Base-by-base conservation (phyloP, 2,797 vertebrate species). In the Darevskia nairensis region DNA sequence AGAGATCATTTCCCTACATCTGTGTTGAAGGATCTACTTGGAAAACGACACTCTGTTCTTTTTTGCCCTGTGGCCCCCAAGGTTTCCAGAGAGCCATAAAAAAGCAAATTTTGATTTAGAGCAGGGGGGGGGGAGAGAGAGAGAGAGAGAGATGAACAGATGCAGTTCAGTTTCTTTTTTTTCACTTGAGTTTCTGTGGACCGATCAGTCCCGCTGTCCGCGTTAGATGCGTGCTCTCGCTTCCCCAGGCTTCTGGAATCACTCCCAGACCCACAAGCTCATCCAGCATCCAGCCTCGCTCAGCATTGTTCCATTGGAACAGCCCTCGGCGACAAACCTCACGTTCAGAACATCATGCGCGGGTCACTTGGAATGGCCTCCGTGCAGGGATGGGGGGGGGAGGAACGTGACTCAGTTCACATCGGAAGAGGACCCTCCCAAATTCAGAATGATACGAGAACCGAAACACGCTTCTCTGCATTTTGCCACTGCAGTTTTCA, bases 31-130 rank as follows among this genome's bases (percentile, higher is more conserved):
- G 8, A 71, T 69, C 75, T 44, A 41, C 35, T n/a, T 84, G 82
- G 46, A 78, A 83, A 19, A n/a, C 6, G 21, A 71, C 13, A 79
- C 74, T 84, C 75, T 10, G 8, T 27, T 72, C 75, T 61, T 71
- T 83, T 79, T 69, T 78, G 46, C 46, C 75, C 17, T 10, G 19
- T 27, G 29, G 74, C 64, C 87, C 64, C 11, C 25, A 23, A 55
- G 86, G 11, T 68, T 76, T 87, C 86, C 44, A 55, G 44, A 88
- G 46, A 88, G 75, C 66, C 29, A 69, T 80, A 35, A 86, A 55
- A 32, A 66, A 71, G n/a, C 21, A 41, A 44, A 55, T 32, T n/a
- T 78, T 32, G 25, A n/a, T 69, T 79, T 79, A 78, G 59, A 68
- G 46, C 11, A 10, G 50, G 41, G 39, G 46, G 41, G 69, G 8